Evolutionary conservation across 2,888 invertebrate genomes (phyloP).

Genomic region (Drosophila paranaensis): DNA sequence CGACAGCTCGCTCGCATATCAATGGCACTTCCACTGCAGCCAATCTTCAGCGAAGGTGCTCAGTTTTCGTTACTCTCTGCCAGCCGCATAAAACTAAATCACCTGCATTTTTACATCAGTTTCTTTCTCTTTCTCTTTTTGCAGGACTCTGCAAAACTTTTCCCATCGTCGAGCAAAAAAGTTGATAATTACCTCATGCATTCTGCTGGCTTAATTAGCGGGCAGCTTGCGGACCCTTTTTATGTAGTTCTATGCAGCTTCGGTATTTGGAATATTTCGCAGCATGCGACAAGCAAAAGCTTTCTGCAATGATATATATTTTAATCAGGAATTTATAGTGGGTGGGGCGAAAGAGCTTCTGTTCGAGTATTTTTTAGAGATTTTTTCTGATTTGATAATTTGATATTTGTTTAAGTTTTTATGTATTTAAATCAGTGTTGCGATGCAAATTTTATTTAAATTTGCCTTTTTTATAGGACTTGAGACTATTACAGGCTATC

Average conservation of each 20-base stretch:
- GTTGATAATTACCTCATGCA: slow-evolving; percentile 60
- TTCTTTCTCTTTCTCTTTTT: neutral
- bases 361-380: neutral
- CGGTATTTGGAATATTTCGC: neutral
- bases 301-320: slow-evolving; percentile 1
- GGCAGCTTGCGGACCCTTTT: slow-evolving; percentile 19
- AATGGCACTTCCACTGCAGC: slow-evolving; percentile 44
- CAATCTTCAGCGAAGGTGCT: slow-evolving; percentile 37
- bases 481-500: no score
- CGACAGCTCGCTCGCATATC: slow-evolving; percentile 68
- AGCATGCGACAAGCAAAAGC: neutral
- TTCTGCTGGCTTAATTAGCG: slow-evolving; percentile 44
- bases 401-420: no score
- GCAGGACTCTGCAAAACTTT: slow-evolving; percentile 28
- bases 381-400: neutral
- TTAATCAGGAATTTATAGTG: neutral
- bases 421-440: no score
- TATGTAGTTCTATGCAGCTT: neutral
- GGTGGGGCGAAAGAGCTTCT: neutral
- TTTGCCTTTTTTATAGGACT: no score
- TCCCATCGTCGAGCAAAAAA: slow-evolving; percentile 50
- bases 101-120: slow-evolving; percentile 14
- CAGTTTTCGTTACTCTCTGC: slow-evolving; percentile 19
- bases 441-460: no score
- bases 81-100: slow-evolving; percentile 32